Evolutionary conservation across 2,797 vertebrate species (phyloP).

Genomic region (Valencia hispanica): DNA sequence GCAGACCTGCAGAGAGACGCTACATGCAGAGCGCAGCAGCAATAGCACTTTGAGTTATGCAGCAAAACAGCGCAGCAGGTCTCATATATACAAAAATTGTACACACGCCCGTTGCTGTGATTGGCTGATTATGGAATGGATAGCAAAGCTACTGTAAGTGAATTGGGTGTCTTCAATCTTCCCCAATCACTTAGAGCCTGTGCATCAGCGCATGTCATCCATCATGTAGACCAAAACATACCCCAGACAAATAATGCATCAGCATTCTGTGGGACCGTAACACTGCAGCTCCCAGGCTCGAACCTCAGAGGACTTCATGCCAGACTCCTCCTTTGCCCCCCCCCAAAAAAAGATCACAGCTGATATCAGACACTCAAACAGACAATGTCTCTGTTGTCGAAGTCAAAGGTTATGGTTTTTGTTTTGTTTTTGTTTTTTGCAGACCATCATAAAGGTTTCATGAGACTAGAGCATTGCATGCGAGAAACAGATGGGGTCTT

Average conservation of each 20-base stretch:
- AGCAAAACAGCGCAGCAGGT: conserved; percentile 42
- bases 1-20: conserved; percentile 14
- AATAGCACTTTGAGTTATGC: conserved; percentile 18
- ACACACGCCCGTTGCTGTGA: conserved; percentile 83
- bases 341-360: conserved; percentile 27
- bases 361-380: conserved; percentile 50
- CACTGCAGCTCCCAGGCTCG: conserved; percentile 56
- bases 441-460: conserved; percentile 34
- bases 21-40: conserved; percentile 11
- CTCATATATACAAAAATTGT: conserved; percentile 67
- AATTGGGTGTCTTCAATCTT: conserved; percentile 94
- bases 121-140: conserved; percentile 89
- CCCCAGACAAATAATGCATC: conserved; percentile 87
- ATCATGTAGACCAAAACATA: conserved; percentile 83
- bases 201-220: conserved; percentile 89
- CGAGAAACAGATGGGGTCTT: conserved; percentile 27
- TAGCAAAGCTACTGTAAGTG: conserved; percentile 88
- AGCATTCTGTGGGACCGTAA: conserved; percentile 83
- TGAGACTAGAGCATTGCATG: conserved; percentile 15
- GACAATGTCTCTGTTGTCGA: conserved; percentile 39
- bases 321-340: conserved; percentile 22
- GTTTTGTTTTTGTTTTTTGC: conserved; percentile 33
- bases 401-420: conserved; percentile 48
- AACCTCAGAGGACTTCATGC: background rate
- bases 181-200: conserved; percentile 92